phyloP scores from a whole-genome alignment of 2,113 vertebrate genomes.

The Isurus oxyrinchus region DNA sequence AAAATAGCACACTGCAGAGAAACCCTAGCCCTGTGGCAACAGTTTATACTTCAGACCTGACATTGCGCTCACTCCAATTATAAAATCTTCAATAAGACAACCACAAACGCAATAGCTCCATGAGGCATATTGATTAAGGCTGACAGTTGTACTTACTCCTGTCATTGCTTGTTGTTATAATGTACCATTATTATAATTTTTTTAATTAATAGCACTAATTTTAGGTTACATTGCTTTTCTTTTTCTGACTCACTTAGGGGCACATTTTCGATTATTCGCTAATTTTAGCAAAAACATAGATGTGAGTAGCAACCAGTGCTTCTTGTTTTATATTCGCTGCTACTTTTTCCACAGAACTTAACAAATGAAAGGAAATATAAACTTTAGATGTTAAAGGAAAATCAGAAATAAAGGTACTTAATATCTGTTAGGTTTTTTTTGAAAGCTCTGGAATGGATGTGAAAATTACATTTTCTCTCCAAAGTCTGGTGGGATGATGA shows the following conservation, averaged over 20 bases:
- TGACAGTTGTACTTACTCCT: not conserved
- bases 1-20: not conserved
- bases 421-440: not conserved
- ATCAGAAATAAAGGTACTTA: not conserved
- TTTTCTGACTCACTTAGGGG: conserved; percentile 6
- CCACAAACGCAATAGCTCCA: not conserved
- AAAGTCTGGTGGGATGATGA: not conserved
- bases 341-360: not conserved
- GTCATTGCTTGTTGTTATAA: not conserved
- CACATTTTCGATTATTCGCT: not conserved
- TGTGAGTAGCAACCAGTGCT: not conserved
- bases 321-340: not conserved
- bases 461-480: not conserved
- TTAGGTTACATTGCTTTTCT: not conserved
- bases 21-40: not conserved
- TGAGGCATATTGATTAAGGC: not conserved
- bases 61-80: conserved; percentile 13
- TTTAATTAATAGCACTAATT: conserved; percentile 34
- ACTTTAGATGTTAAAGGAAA: not conserved
- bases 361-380: not conserved
- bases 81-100: not conserved
- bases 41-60: not conserved
- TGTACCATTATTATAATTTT: conserved; percentile 6
- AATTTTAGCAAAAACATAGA: not conserved
- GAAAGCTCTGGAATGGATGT: not conserved